Evolutionary conservation across 2,888 invertebrate species (phyloP).

Genomic region (Dione vanillae): DNA sequence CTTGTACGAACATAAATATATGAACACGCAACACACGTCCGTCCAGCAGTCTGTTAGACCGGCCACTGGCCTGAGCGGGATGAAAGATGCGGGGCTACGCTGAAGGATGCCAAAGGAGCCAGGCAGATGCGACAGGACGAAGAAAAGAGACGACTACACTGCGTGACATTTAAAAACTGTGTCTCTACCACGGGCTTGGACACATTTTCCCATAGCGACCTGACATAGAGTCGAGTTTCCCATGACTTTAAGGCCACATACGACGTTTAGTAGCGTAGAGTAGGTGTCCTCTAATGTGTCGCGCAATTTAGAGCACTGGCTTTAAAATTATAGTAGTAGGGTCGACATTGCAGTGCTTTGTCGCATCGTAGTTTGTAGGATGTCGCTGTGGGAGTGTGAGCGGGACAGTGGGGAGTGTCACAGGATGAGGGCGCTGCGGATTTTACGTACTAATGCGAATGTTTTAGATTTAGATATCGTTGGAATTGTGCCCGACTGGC

Average conservation of each 20-base stretch:
- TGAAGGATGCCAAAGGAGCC: slow-evolving; percentile 82
- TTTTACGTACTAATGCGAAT: slow-evolving; percentile 73
- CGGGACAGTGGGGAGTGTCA: slow-evolving; percentile 79
- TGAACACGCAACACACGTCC: slow-evolving; percentile 68
- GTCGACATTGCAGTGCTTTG: slow-evolving; percentile 64
- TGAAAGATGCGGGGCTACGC: slow-evolving; percentile 80
- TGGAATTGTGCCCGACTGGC: slow-evolving; percentile 28
- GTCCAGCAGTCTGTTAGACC: slow-evolving; percentile 75
- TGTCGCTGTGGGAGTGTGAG: slow-evolving; percentile 70
- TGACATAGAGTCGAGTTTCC: slow-evolving; percentile 53
- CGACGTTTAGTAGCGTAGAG: slow-evolving; percentile 53
- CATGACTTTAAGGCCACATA: slow-evolving; percentile 48
- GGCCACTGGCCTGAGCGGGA: slow-evolving; percentile 84
- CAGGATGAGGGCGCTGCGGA: slow-evolving; percentile 67
- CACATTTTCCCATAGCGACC: slow-evolving; percentile 49
- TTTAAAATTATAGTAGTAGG: slow-evolving; percentile 66
- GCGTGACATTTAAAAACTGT: slow-evolving; percentile 84
- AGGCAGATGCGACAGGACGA: slow-evolving; percentile 82
- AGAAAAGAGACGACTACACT: slow-evolving; percentile 84
- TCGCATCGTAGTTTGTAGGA: slow-evolving; percentile 67
- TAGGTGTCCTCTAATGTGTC: slow-evolving; percentile 82
- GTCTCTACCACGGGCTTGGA: slow-evolving; percentile 70
- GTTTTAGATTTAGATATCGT: slow-evolving; percentile 47
- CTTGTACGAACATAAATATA: slow-evolving; percentile 65
- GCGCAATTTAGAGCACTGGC: slow-evolving; percentile 73